These are phyloP conservation scores for Dolichopus griseipennis DNA, from an alignment of 2,888 invertebrate genomes.

Conservation along the genomic window DNA sequence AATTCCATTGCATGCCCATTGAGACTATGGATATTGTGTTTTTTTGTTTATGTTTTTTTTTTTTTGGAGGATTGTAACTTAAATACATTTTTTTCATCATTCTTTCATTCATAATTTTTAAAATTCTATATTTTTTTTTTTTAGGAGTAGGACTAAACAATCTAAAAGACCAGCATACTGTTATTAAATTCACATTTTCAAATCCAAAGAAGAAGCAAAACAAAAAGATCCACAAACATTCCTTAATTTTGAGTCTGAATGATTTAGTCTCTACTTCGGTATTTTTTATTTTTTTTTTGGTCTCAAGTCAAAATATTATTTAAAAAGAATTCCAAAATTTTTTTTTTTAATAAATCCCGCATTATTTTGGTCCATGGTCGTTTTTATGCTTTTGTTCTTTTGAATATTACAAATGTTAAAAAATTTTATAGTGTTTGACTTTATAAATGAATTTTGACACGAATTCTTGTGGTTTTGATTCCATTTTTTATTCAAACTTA, in stretches of 20 bases:
- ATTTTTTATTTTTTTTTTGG: no score
- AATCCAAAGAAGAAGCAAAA: background rate
- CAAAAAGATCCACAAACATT: no score
- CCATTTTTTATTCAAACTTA: no score
- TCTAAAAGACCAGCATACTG: background rate
- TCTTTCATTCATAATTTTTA: background rate
- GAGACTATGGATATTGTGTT: no score
- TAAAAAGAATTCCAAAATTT: background rate
- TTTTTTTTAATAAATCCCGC: background rate
- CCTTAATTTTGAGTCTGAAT: no score
- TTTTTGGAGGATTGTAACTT: no score
- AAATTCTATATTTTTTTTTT: background rate
- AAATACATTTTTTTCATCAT: background rate
- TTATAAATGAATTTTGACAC: background rate
- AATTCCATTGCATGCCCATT: background rate
- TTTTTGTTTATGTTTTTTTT: no score
- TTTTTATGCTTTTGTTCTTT: background rate
- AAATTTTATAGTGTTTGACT: background rate
- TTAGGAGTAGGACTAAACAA: background rate
- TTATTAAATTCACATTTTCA: constrained; percentile 5
- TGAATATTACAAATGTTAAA: background rate
- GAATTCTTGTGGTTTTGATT: background rate
- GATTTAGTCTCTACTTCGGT: no score
- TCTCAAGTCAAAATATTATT: background rate
- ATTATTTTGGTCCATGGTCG: background rate